A percentile compares a stretch with the other conserved stretches of the same genome.
Evolutionary conservation across 2,797 vertebrate genomes (phyloP).

Genomic region (Amblyopsis hoosieri): DNA sequence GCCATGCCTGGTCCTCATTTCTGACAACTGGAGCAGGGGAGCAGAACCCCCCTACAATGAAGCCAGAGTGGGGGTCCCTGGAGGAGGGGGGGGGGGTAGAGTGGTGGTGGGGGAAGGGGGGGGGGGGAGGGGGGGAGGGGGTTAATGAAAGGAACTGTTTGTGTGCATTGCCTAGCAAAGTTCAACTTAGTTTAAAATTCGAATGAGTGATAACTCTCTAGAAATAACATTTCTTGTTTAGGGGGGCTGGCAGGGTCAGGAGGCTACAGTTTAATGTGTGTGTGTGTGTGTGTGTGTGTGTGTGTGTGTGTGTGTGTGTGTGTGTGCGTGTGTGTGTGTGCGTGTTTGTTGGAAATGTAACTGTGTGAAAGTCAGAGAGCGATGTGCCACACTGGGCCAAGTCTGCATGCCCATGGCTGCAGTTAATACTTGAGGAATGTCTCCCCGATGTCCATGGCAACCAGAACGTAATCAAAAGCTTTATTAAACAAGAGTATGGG

Average conservation of each 20-base stretch:
- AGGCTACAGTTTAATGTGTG: slow-evolving; percentile 20
- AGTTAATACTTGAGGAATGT: slow-evolving; percentile 82
- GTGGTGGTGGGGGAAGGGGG: slow-evolving; percentile 30
- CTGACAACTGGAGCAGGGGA: slow-evolving; percentile 49
- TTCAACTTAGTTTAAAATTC: slow-evolving; percentile 75
- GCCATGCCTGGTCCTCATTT: slow-evolving; percentile 98
- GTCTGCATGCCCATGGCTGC: slow-evolving; percentile 64
- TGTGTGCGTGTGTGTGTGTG: too few species aligned
- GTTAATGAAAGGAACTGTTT: slow-evolving; percentile 78
- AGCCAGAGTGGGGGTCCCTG: slow-evolving; percentile 70
- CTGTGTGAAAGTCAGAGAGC: slow-evolving; percentile 15
- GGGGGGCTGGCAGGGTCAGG: slow-evolving; percentile 18
- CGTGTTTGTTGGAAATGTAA: neutral
- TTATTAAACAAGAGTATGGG: slow-evolving; percentile 77
- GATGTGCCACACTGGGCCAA: slow-evolving; percentile 64
- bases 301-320: slow-evolving; percentile 20
- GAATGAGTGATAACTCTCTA: slow-evolving; percentile 56
- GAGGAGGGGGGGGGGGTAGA: slow-evolving; percentile 50
- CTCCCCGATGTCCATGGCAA: slow-evolving; percentile 78
- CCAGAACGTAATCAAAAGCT: slow-evolving; percentile 82
- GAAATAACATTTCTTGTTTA: slow-evolving; percentile 61
- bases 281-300: slow-evolving; percentile 12
- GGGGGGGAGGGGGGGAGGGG: slow-evolving; percentile 20
- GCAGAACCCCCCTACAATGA: slow-evolving; percentile 72
- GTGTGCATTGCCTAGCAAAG: slow-evolving; percentile 74